Evolutionary conservation across 2,888 invertebrate genomes (phyloP), one percentile per base, ranked within the genome.

Genomic region (Serrognathus titanus): DNA sequence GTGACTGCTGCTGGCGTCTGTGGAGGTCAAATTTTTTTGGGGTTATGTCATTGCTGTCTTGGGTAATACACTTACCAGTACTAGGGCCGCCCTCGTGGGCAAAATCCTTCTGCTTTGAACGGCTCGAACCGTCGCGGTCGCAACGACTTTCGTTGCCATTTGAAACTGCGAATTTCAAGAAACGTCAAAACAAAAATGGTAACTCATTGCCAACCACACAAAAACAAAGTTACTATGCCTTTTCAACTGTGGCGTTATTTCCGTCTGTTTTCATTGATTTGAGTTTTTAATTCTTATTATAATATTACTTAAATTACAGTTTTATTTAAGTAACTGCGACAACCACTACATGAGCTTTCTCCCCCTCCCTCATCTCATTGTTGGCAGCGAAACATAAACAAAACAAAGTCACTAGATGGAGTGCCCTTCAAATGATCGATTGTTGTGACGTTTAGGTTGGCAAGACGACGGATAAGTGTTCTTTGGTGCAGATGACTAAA

Each of bases 101-200:
- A 92, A 76, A 60, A 90, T 76, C 77, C 84, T 86, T 71, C 91
- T 85, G 66, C 87, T 88, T 76, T 90, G 90, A 24, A 94, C 88
- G 64, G 94, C 92, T 67, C 92, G 85, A 31, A 96, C 93, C 53
- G 94, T 94, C 31, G 95, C 95, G 73, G 92, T 88, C 58, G 90
- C 92, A 70, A 90, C 85, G 60, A 86, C 83, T 82, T 86, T 88
- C 63, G 89, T 85, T 75, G 90, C 85, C 90, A 91, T 91, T 45
- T 53, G 41, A 52, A 45, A 16, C 36, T 9, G n/a, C 31, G 36
- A 51, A 55, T 51, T 55, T 51, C 40, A 20, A 20, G 8, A 50
- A 78, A 53, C 41, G 53, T 52, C 48, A 50, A 38, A 56, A 47
- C 41, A 16, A 52, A 12, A 12, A 36, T 52, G 35, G 40, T 41